Percentiles rank a stretch among this genome's conserved stretches.
phyloP scores from a whole-genome alignment of 2,797 vertebrate species.

The Siniperca undulata region DNA sequence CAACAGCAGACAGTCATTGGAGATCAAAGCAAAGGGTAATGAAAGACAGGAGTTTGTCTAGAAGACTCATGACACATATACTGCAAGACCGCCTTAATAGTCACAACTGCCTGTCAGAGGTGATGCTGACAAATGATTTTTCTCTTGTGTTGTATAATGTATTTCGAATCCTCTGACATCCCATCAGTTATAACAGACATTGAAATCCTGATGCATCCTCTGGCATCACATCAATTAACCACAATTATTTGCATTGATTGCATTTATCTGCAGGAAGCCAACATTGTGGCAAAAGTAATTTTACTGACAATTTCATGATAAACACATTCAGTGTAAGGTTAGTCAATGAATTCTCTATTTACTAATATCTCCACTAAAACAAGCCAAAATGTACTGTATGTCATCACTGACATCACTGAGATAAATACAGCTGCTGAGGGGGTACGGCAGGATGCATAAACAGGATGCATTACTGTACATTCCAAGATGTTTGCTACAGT shows the following conservation, averaged over 20 bases:
- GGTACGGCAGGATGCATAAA: conserved; percentile 59
- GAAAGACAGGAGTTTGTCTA: conserved; percentile 43
- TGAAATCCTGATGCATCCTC: neutral
- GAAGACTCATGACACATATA: conserved; percentile 38
- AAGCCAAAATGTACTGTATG: neutral
- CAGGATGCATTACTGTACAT: conserved; percentile 63
- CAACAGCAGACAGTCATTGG: conserved; percentile 47
- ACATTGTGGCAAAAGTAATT: neutral
- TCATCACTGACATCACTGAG: conserved; percentile 3
- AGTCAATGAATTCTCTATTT: neutral
- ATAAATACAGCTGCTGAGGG: conserved; percentile 67
- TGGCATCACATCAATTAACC: neutral
- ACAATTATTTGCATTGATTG: neutral
- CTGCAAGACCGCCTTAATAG: neutral
- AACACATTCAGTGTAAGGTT: neutral
- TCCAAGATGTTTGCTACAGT: conserved; percentile 37
- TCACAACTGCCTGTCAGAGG: conserved; percentile 15
- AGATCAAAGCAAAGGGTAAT: conserved; percentile 51
- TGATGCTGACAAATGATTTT: conserved; percentile 38
- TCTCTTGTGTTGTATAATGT: neutral
- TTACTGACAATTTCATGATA: neutral
- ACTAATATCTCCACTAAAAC: neutral
- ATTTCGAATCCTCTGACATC: conserved; percentile 8
- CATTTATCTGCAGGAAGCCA: neutral
- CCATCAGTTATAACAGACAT: neutral